Percentiles rank a stretch among this genome's conserved stretches.
phyloP scores from a whole-genome alignment of 2,888 invertebrate genomes.

The Tridacna gigas region DNA sequence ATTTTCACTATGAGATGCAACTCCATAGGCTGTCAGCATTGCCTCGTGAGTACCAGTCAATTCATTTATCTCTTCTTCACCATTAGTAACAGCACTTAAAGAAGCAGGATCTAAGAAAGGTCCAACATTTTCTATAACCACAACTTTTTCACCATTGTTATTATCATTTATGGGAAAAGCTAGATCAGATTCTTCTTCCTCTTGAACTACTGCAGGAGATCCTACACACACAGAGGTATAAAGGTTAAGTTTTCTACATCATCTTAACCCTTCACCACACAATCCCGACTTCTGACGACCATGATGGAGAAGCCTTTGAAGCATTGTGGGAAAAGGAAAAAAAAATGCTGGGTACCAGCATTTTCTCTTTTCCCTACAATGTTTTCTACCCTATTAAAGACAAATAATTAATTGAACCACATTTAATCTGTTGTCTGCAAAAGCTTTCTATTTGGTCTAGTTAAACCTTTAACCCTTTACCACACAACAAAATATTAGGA shows the following conservation, averaged over 20 bases:
- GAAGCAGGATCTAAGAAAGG: constrained; percentile 42
- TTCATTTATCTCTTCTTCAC: constrained; percentile 28
- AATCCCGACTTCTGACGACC: too few relatives aligned
- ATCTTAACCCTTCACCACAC: too few relatives aligned
- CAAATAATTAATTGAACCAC: too few relatives aligned
- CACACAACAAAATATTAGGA: background rate
- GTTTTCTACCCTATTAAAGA: too few relatives aligned
- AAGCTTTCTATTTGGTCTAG: too few relatives aligned
- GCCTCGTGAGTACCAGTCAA: constrained; percentile 21
- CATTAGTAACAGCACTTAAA: constrained; percentile 51
- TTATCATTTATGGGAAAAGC: constrained; percentile 35
- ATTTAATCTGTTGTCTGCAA: too few relatives aligned
- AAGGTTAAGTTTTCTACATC: background rate
- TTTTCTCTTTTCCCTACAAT: too few relatives aligned
- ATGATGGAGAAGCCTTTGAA: too few relatives aligned
- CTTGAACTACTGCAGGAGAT: background rate
- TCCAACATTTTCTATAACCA: constrained; percentile 53
- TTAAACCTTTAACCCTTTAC: too few relatives aligned
- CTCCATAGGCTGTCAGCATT: constrained; percentile 18
- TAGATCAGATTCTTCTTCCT: constrained; percentile 13
- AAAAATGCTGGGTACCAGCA: too few relatives aligned
- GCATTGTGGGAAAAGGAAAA: too few relatives aligned
- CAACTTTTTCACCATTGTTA: constrained; percentile 54
- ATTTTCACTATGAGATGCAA: constrained; percentile 28
- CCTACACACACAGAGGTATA: background rate